Percentiles rank a stretch among this genome's conserved stretches.
phyloP scores from a whole-genome alignment of 2,888 invertebrate genomes.

The Scaptomyza caliginosa region DNA sequence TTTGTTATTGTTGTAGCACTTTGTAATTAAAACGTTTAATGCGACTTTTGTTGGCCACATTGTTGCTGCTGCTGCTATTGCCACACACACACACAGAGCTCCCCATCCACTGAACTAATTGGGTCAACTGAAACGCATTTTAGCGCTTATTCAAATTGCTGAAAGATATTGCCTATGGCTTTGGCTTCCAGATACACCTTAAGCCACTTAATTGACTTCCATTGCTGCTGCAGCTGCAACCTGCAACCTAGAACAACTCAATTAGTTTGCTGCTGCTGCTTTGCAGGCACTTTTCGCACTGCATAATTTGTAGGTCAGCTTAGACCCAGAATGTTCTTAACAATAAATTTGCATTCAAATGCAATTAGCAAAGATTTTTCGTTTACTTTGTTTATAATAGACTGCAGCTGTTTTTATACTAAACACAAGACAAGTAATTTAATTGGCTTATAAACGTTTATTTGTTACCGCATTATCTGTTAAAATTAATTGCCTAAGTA shows the following conservation, averaged over 20 bases:
- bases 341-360: constrained; percentile 63
- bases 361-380: constrained; percentile 44
- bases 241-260: constrained; percentile 61
- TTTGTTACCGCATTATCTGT: not conserved
- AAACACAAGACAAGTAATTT: constrained; percentile 6
- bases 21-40: constrained; percentile 75
- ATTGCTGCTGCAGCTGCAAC: constrained; percentile 33
- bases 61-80: constrained; percentile 12
- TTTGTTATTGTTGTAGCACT: constrained; percentile 29
- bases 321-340: constrained; percentile 29
- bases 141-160: constrained; percentile 68
- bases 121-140: constrained; percentile 65
- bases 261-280: constrained; percentile 43
- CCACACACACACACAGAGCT: not conserved
- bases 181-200: constrained; percentile 27
- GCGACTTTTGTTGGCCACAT: constrained; percentile 45
- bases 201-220: constrained; percentile 69
- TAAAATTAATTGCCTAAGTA: not conserved
- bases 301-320: constrained; percentile 69
- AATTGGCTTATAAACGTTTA: constrained; percentile 12
- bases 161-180: constrained; percentile 52
- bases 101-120: constrained; percentile 40
- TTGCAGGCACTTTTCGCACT: constrained; percentile 51
- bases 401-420: constrained; percentile 3
- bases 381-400: constrained; percentile 10